Base-by-base conservation (phyloP, 2,797 vertebrate species). In the Lerista edwardsae region DNA sequence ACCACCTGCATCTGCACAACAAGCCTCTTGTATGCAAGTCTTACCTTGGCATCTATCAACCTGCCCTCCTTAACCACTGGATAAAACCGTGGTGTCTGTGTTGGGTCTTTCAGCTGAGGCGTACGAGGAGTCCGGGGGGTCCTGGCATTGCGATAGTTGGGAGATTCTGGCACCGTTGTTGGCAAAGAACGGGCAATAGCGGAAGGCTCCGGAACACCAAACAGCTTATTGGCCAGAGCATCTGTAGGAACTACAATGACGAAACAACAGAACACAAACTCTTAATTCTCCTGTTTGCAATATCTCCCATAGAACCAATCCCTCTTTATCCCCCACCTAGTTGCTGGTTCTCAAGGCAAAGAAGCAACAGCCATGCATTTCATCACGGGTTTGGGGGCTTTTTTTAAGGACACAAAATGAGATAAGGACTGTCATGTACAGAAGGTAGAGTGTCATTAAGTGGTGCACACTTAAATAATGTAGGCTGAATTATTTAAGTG, bases 61-160 rank as follows among this genome's bases (percentile, higher is more conserved):
- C 98, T 96, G 79, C 98, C 97, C 87, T 99, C 99, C 83, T 99
- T 99, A 90, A 99, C 98, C 93, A 99, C 99, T 0, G 99, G 99
- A 95, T 99, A 99, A 96, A 99, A 99, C 15, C 99, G 97, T 2
- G 99, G 97, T 0, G 98, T 99, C 96, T 98, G 97, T 0, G 97
- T 97, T 0, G 97, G 95, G 94, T 99, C 98, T 94, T 99, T 99
- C 81, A 99, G 96, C 91, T 98, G 97, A 0, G 98, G 98, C 0
- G 98, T 99, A 86, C 98, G 97, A 6, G 99, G 99, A 0, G 99
- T 99, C 61, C 98, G 98, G 4, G 99, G 98, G 3, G 98, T 99
- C 47, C 98, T 96, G 93, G 98, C 95, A 11, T 96, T 98, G 92
- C 98, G 98, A 95, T 98, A 98, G 93, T 97, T 98, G 86, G 99